Conservation (phyloP, 1,140 invertebrate genomes). For the Pseudomyrmex pallidus region DNA sequence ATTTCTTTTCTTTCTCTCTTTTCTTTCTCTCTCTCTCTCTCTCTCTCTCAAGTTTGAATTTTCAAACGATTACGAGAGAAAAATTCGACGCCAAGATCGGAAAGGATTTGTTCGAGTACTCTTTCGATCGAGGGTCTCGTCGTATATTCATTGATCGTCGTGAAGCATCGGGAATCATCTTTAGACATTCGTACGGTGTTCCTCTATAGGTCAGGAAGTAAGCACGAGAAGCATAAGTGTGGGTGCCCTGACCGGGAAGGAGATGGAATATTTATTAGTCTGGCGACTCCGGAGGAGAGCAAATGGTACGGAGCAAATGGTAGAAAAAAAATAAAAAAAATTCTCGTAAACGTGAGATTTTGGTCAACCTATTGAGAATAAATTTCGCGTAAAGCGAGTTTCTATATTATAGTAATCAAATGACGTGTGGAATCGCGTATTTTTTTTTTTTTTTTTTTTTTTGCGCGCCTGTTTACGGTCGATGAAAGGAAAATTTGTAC, state of each 20-base stretch:
- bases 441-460: too few species aligned
- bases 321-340: slow-evolving; percentile 13
- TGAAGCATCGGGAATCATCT: slow-evolving; percentile 18
- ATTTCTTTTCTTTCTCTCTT: too few species aligned
- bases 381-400: neutral
- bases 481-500: slow-evolving; percentile 6
- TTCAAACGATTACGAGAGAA: neutral
- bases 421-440: neutral
- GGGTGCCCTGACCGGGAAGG: neutral
- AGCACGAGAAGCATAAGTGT: neutral
- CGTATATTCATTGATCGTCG: slow-evolving; percentile 40
- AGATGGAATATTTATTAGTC: slow-evolving; percentile 51
- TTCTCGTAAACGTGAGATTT: slow-evolving; percentile 9
- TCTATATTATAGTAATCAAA: slow-evolving; percentile 1
- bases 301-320: neutral
- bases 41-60: neutral
- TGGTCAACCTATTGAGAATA: neutral
- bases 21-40: too few species aligned
- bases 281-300: neutral
- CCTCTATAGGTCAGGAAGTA: neutral
- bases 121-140: slow-evolving; percentile 16
- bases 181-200: neutral
- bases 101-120: slow-evolving; percentile 26
- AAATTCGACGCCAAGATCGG: slow-evolving; percentile 3
- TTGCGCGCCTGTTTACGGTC: neutral